These are phyloP conservation scores for Halocynthia roretzi DNA, from an alignment of 23 tunicate genomes.

Conservation along the genomic window DNA sequence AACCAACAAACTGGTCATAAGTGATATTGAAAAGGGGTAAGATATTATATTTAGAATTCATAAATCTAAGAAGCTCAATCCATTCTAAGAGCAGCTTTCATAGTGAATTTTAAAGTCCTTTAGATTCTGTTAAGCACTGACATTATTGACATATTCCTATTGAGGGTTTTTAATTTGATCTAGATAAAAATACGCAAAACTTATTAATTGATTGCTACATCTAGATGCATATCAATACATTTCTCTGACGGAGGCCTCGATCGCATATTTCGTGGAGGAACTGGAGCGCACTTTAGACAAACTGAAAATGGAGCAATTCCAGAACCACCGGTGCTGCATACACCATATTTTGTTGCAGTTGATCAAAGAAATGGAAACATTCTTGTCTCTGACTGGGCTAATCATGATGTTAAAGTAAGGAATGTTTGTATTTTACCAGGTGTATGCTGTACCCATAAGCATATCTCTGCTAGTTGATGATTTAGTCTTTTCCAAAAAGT, in stretches of 20 bases:
- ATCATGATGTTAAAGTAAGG: conserved; percentile 40
- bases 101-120: background rate
- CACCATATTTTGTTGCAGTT: conserved; percentile 44
- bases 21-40: conserved; percentile 42
- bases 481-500: too few species aligned
- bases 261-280: conserved; percentile 28
- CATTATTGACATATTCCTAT: too few species aligned
- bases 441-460: too few species aligned
- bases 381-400: conserved; percentile 59
- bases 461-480: too few species aligned
- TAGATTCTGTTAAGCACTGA: too few species aligned
- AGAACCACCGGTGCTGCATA: conserved; percentile 6
- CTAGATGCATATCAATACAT: conserved; percentile 34
- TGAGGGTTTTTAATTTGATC: too few species aligned
- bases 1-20: conserved; percentile 32
- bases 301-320: background rate
- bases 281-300: background rate
- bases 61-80: background rate
- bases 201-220: too few species aligned
- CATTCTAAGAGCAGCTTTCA: background rate
- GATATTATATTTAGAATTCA: background rate
- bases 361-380: conserved; percentile 41
- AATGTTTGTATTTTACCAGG: background rate
- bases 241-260: conserved; percentile 36
- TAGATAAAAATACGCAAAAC: too few species aligned